phyloP scores from a whole-genome alignment of 1,140 invertebrate species.

The Charaxes varanes region DNA sequence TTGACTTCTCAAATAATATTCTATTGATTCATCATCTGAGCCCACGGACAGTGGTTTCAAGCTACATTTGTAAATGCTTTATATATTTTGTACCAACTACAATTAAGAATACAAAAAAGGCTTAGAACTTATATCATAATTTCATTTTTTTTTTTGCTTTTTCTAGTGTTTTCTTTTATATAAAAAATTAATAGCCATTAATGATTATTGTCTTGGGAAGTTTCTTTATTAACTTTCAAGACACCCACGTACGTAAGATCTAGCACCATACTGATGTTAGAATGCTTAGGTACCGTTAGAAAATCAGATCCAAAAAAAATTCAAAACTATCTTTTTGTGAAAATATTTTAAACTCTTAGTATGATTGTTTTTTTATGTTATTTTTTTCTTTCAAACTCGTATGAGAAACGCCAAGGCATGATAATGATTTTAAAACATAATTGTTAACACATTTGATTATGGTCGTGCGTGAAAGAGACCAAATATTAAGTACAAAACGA shows the following conservation, averaged over 20 bases:
- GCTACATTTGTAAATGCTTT: constrained; percentile 19
- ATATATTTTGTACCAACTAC: constrained; percentile 10
- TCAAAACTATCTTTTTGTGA: too few relatives aligned
- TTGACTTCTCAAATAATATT: constrained; percentile 28
- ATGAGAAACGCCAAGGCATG: too few relatives aligned
- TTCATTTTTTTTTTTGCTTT: constrained; percentile 3
- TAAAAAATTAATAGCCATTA: constrained; percentile 8
- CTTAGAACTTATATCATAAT: constrained; percentile 5
- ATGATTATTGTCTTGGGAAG: too few relatives aligned
- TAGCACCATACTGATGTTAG: constrained; percentile 7
- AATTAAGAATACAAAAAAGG: constrained; percentile 5
- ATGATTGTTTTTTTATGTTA: too few relatives aligned
- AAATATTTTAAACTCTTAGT: neutral
- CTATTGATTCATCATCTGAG: constrained; percentile 13
- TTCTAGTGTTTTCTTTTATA: neutral
- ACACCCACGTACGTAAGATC: too few relatives aligned
- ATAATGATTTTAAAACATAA: constrained; percentile 2
- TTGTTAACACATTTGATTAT: constrained; percentile 16
- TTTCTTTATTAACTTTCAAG: too few relatives aligned
- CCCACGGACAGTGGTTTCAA: constrained; percentile 21
- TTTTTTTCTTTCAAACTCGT: too few relatives aligned
- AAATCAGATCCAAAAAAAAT: neutral
- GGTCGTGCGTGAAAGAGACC: constrained; percentile 28
- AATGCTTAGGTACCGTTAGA: too few relatives aligned
- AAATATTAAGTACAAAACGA: constrained; percentile 66